Conservation (phyloP, 2,888 invertebrate genomes). For the Disparrhopalites patrizii region DNA sequence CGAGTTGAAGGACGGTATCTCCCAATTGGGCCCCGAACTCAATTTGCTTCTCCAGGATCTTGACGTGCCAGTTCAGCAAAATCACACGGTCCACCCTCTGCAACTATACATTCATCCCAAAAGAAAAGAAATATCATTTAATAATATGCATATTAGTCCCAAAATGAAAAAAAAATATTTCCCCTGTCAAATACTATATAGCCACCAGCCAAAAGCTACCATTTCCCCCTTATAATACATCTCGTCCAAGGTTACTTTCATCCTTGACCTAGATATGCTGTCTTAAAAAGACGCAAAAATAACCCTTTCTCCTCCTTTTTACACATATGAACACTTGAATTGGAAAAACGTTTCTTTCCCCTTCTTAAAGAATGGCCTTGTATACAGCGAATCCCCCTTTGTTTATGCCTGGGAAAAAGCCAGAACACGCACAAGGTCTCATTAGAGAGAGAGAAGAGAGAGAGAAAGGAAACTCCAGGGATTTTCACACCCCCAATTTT, state of each 20-base stretch:
- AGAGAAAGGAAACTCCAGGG: background rate
- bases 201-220: too few relatives aligned
- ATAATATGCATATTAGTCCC: background rate
- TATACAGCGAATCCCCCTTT: too few relatives aligned
- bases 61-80: constrained; percentile 80
- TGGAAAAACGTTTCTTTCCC: too few relatives aligned
- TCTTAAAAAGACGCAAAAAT: background rate
- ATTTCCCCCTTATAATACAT: too few relatives aligned
- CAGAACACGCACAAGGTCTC: too few relatives aligned
- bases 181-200: too few relatives aligned
- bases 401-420: too few relatives aligned
- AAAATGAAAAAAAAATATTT: too few relatives aligned
- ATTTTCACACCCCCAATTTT: background rate
- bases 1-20: constrained; percentile 75
- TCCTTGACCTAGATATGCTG: background rate
- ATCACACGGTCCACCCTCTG: constrained; percentile 82
- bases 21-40: constrained; percentile 85
- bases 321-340: too few relatives aligned
- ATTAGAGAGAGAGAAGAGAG: background rate
- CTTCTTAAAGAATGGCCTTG: too few relatives aligned
- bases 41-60: constrained; percentile 80
- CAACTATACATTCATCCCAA: constrained; percentile 60
- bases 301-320: background rate
- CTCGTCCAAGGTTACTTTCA: background rate
- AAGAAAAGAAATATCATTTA: background rate